These are phyloP conservation scores for Dolomedes plantarius DNA, from an alignment of 2,888 invertebrate species.

Conservation along the genomic window DNA sequence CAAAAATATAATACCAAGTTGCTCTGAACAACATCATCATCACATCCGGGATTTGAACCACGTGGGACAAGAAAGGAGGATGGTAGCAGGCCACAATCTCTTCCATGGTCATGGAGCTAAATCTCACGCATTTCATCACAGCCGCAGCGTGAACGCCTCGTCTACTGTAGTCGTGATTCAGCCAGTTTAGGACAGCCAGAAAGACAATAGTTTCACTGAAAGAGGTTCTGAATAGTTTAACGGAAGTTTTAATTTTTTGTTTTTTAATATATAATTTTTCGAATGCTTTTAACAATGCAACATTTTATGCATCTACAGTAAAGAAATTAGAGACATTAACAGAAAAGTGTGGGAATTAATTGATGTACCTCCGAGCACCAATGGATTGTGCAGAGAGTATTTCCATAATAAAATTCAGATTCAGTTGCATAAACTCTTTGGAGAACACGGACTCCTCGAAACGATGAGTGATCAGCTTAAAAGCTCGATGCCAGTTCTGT, in stretches of 20 bases:
- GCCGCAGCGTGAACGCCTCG: constrained; percentile 10
- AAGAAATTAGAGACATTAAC: too few species aligned
- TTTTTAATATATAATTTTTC: too few species aligned
- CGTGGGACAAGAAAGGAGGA: constrained; percentile 44
- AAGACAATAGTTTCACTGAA: constrained; percentile 58
- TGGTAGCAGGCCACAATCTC: constrained; percentile 63
- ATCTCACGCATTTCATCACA: constrained; percentile 61
- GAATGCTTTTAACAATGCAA: too few species aligned
- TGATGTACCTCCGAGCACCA: constrained; percentile 59
- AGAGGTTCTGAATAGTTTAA: too few species aligned
- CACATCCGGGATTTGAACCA: constrained; percentile 47
- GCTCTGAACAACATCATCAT: constrained; percentile 27
- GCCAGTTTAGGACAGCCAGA: constrained; percentile 60
- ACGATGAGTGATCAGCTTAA: constrained; percentile 29
- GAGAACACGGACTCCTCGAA: constrained; percentile 54
- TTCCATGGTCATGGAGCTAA: constrained; percentile 59
- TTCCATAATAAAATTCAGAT: constrained; percentile 31
- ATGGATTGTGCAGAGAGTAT: constrained; percentile 47
- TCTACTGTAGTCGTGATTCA: constrained; percentile 25
- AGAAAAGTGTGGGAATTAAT: too few species aligned
- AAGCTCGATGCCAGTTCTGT: constrained; percentile 13
- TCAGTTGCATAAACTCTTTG: constrained; percentile 50
- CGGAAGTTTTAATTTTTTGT: too few species aligned
- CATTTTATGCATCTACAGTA: too few species aligned
- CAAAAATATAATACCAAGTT: constrained; percentile 35